Conservation (phyloP, 2,797 vertebrate genomes). For the Lepidocolaptes lacrymiger region DNA sequence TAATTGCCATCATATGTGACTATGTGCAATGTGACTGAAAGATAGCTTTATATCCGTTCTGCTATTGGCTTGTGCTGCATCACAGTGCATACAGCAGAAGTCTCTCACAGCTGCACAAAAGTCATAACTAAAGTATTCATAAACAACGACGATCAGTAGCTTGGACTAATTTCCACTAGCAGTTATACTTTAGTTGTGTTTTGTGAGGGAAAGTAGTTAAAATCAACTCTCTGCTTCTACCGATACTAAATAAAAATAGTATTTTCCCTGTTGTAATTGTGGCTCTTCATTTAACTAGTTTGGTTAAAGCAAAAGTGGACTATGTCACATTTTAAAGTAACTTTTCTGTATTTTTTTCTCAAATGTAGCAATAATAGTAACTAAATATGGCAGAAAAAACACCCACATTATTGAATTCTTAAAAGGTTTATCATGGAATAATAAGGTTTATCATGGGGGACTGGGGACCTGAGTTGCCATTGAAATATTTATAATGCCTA, state of each 20-base stretch:
- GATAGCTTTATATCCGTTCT: background rate
- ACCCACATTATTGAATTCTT: background rate
- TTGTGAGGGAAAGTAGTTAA: background rate
- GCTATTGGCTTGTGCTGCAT: conserved; percentile 3
- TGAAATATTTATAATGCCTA: background rate
- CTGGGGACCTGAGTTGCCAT: background rate
- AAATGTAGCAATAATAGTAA: background rate
- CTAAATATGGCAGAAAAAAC: background rate
- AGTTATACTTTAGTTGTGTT: background rate
- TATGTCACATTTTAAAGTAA: background rate
- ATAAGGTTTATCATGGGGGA: background rate
- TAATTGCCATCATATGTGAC: conserved; percentile 42
- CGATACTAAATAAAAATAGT: background rate
- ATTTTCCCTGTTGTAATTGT: background rate
- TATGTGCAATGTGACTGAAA: background rate
- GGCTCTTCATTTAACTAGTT: background rate
- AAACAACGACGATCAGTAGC: background rate
- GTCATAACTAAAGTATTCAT: background rate
- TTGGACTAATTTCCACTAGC: background rate
- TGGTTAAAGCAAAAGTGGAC: background rate
- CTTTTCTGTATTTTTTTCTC: background rate
- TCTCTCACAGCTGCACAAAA: background rate
- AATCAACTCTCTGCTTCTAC: background rate
- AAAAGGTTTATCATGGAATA: background rate
- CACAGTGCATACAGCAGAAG: background rate